Percentiles rank a stretch among this genome's conserved stretches.
These are phyloP conservation scores for Dolichomitus sp. DNA, from an alignment of 2,888 invertebrate genomes.

Conservation along the genomic window DNA sequence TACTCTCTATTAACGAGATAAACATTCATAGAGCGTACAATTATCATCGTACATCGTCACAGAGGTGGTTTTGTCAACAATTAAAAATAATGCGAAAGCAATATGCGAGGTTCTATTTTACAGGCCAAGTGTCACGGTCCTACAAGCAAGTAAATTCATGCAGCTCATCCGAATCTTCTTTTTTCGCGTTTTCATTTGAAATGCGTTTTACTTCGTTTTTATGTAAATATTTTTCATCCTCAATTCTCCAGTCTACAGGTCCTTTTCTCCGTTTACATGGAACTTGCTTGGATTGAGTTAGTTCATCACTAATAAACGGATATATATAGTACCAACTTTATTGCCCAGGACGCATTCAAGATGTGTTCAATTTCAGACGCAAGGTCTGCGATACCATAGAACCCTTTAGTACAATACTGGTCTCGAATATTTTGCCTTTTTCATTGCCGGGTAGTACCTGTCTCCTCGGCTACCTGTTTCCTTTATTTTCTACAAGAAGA, in stretches of 20 bases:
- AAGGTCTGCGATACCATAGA: not conserved
- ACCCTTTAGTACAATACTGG: conserved; percentile 19
- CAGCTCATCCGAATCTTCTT: not conserved
- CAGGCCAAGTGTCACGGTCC: not conserved
- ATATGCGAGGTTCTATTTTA: too few species aligned
- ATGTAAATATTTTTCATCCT: conserved; percentile 17
- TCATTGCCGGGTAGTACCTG: conserved; percentile 14
- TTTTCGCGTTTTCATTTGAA: not conserved
- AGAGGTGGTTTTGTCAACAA: too few species aligned
- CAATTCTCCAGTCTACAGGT: not conserved
- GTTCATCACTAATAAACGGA: conserved; percentile 18
- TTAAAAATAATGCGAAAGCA: not conserved
- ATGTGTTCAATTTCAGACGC: conserved; percentile 20
- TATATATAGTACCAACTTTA: conserved; percentile 13
- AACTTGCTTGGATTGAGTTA: conserved; percentile 1
- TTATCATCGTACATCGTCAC: too few species aligned
- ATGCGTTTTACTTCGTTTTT: not conserved
- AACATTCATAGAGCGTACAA: too few species aligned
- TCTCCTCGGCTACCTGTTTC: conserved; percentile 24
- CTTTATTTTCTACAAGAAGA: not conserved
- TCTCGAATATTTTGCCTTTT: conserved; percentile 30
- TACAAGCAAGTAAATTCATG: not conserved
- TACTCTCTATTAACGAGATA: too few species aligned
- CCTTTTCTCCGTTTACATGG: not conserved
- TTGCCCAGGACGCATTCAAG: not conserved